Conservation (phyloP, 2,113 vertebrate species). For the Paedocypris sp. region DNA sequence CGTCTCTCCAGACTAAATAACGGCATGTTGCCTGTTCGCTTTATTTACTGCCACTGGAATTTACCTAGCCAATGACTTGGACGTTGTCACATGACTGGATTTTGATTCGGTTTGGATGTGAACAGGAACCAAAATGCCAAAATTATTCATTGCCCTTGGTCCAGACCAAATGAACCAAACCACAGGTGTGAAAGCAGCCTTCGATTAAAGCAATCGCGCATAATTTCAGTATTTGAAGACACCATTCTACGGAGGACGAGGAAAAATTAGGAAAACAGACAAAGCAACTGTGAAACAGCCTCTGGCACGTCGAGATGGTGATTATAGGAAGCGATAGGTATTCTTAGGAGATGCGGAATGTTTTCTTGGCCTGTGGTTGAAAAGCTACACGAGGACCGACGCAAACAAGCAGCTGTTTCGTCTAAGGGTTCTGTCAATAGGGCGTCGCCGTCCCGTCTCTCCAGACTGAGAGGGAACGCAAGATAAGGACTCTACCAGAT, state of each 20-base stretch:
- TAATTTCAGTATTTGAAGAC: conserved; percentile 6
- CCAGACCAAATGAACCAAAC: too few species aligned
- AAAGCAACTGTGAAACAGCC: neutral
- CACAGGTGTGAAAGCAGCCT: neutral
- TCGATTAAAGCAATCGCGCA: neutral
- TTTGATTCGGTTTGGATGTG: too few species aligned
- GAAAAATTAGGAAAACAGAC: neutral
- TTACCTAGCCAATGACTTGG: too few species aligned
- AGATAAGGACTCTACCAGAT: conserved; percentile 50
- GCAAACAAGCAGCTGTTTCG: conserved; percentile 32
- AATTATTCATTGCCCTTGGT: too few species aligned
- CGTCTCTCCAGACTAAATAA: too few species aligned
- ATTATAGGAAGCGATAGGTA: conserved; percentile 8
- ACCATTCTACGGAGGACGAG: neutral
- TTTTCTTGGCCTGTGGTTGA: conserved; percentile 23
- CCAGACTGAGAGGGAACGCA: conserved; percentile 20
- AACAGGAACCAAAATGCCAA: neutral
- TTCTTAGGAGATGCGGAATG: conserved; percentile 24
- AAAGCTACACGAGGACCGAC: conserved; percentile 20
- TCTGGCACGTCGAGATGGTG: conserved; percentile 13
- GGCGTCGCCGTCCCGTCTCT: neutral
- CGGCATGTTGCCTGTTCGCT: too few species aligned
- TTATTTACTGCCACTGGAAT: too few species aligned
- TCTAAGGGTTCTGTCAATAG: conserved; percentile 30
- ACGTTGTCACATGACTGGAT: too few species aligned